Base-by-base conservation (phyloP, 2,888 invertebrate genomes). In the Meliscaeva auricollis region DNA sequence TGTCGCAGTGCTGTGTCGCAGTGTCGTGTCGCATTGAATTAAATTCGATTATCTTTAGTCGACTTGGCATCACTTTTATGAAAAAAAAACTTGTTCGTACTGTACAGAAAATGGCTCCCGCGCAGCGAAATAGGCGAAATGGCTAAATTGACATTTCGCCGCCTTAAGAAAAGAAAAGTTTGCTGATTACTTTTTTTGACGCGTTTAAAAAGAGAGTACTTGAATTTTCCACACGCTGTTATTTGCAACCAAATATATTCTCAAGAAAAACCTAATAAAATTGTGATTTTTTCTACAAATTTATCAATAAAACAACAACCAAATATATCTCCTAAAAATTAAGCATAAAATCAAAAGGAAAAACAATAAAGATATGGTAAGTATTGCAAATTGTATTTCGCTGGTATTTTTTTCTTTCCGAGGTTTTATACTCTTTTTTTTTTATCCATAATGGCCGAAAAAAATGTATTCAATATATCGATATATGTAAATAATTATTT, bases 171-270 rank as follows among this genome's bases (percentile, higher is more conserved):
- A 44, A 32, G 13, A 41, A 38, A 56, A 56, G 20, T 52, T 73
- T 54, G 75, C 81, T 83, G 52, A 78, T 78, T 58, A 35, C 20
- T 66, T 78, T 68, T 72, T 78, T 79, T 79, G 79, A 73, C 83
- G 79, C 83, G 73, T 15, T 44, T 64, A 32, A 74, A 62, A 30
- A n/a, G 30, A 54, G 20, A 60, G 60, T 69, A 52, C 64, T 48
- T 73, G 11, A 15, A 73, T 68, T 68, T 69, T 73, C 35, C 72
- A 62, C 60, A 56, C 72, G 73, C 73, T 44, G 11, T 48, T 38
- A 68, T 73, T 78, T 73, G 73, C 78, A 66, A 78, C 30, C 13
- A 38, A 38, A 11, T 38, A 38, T 15, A n/a, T 62, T 78, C 38
- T 15, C 22, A 44, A 15, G 9, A 62, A 62, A 52, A 56, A 22